Conservation (phyloP, 1,140 invertebrate genomes). For the Neodiprion virginianus region DNA sequence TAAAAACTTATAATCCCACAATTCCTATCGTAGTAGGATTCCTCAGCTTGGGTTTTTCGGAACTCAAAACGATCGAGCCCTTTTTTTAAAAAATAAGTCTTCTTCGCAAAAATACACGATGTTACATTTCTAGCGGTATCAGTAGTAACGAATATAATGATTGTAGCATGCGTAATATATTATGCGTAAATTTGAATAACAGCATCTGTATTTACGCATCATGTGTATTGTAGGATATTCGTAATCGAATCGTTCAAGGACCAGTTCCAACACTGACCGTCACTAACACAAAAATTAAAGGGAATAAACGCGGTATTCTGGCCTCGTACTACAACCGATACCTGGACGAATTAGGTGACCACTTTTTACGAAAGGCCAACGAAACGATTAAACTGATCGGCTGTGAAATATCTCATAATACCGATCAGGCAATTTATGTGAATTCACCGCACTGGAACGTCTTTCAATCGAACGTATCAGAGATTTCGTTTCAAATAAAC, state of each 20-base stretch:
- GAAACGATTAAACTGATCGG: conserved; percentile 82
- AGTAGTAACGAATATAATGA: no score
- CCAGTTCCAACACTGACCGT: conserved; percentile 78
- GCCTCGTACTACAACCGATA: conserved; percentile 91
- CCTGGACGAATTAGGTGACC: conserved; percentile 81
- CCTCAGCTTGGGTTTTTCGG: no score
- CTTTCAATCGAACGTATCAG: conserved; percentile 80
- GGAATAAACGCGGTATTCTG: conserved; percentile 82
- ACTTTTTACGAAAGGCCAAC: conserved; percentile 86
- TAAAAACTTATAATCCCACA: no score
- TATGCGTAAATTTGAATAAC: no score
- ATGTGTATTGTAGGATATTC: conserved; percentile 66
- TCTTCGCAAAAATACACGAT: no score
- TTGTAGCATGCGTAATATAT: no score
- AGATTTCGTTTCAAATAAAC: conserved; percentile 87
- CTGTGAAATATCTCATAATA: conserved; percentile 82
- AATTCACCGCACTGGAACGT: conserved; percentile 87
- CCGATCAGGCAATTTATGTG: conserved; percentile 79
- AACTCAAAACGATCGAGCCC: no score
- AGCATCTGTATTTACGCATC: no score
- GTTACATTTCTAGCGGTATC: no score
- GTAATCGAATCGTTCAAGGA: conserved; percentile 75
- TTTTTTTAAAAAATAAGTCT: no score
- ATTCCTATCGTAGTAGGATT: no score
- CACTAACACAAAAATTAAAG: conserved; percentile 75